These are phyloP conservation scores for Sicus ferrugineus DNA, from an alignment of 2,888 invertebrate genomes.

Conservation along the genomic window DNA sequence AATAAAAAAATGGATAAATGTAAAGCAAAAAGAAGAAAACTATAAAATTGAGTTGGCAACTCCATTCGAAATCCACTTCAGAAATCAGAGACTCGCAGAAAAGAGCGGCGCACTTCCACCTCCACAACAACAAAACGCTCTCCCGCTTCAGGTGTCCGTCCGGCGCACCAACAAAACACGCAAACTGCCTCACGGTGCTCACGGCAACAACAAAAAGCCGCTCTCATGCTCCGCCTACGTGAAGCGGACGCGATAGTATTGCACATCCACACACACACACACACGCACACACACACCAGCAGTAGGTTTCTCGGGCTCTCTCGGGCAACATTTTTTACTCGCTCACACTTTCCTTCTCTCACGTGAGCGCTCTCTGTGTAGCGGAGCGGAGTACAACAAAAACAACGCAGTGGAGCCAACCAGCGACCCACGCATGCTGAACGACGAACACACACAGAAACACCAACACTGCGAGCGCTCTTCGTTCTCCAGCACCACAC, in stretches of 20 bases:
- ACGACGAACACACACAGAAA: conserved; percentile 32
- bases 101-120: conserved; percentile 26
- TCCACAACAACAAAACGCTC: conserved; percentile 17
- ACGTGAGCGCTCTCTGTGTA: conserved; percentile 42
- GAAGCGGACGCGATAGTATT: background rate
- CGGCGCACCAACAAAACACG: background rate
- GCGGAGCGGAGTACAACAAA: too few relatives aligned
- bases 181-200: conserved; percentile 26
- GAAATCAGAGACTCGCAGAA: too few relatives aligned
- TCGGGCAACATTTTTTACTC: background rate
- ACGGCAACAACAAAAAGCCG: conserved; percentile 43
- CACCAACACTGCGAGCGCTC: background rate
- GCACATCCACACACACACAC: background rate
- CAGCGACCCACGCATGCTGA: conserved; percentile 14
- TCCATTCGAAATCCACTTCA: too few relatives aligned
- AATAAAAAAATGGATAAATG: too few relatives aligned
- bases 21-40: too few relatives aligned
- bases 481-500: conserved; percentile 11
- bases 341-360: conserved; percentile 36
- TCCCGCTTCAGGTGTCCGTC: conserved; percentile 15
- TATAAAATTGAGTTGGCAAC: too few relatives aligned
- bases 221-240: conserved; percentile 58
- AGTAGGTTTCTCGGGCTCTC: background rate
- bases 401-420: too few relatives aligned
- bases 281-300: background rate